Base-by-base conservation (phyloP, 2,888 invertebrate species). In the Microplitis deprimator region DNA sequence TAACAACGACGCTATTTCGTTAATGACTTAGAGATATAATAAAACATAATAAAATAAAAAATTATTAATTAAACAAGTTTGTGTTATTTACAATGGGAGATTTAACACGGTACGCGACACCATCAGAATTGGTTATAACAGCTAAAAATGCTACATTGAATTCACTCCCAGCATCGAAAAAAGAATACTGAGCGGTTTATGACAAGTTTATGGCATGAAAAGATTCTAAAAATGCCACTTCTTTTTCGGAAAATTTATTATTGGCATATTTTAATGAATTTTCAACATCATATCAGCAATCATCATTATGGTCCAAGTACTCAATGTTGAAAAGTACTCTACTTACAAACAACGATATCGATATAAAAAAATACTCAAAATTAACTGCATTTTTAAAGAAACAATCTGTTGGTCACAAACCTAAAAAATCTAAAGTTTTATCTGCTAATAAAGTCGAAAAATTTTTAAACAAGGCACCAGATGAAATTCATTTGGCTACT, bases 361-460 rank as follows among this genome's bases (percentile, higher is more conserved):
- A 80, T 68, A 78, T 81, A 8, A 69, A 65, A 59, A 73, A 29
- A n/a, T 82, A 76, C 67, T 7, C 41, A 10, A 79, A 75, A 68
- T 73, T 81, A 59, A 73, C 40, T 16, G 80, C 75, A 16, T 83
- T 83, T 68, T 76, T 85, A 61, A 85, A 84, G 78, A 79, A 81
- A 62, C 71, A 82, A 77, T 71, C 77, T 39, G 75, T 77, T 61
- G 84, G 84, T 64, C 84, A 82, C 77, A 79, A 67, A 76, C 65
- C 17, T 1, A 17, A 17, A 17, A 17, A 17, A 17, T 17, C 17
- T 17, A 17, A 17, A 17, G 17, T 17, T 0, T 17, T 17, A 17
- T 1, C 17, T 17, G 17, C 1, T 17, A 17, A 17, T 17, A 1
- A 17, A 17, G 17, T 17, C 17, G 17, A 17, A 17, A 17, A 17